Evolutionary conservation across 1,140 invertebrate genomes (phyloP), one percentile per base, ranked within the genome.

Genomic region (Zaprionus vittiger): DNA sequence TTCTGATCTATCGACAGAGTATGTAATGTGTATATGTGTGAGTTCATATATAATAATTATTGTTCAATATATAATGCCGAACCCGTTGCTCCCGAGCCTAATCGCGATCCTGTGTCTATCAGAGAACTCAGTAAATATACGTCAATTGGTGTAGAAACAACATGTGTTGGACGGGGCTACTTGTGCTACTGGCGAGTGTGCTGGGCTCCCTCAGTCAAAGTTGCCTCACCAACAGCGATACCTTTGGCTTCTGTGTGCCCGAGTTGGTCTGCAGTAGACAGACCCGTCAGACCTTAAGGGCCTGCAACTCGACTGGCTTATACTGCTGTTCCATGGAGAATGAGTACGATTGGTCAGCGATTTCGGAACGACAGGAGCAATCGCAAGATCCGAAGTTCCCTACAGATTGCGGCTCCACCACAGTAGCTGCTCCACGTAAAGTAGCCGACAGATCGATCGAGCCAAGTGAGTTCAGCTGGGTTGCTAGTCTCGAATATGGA

Each of bases 171-270:
- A 20, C 47, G 20, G 20, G 3, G 12, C 11, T 49, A 22, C 44
- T 49, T 17, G 44, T 49, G 44, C 20, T 52, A 24, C 47, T 52
- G 11, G 20, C 20, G 47, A 52, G 11, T 17, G 20, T 14, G 2
- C 7, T 7, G 20, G 20, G 9, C 20, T 52, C 47, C 11, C 20
- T 52, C 5, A 14, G 47, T 5, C 17, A 52, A 12, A 52, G 20
- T 52, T 52, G 47, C 20, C 17, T 52, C 20, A 52, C 47, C 5
- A 2, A 14, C 20, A 24, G 4, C 20, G 47, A 24, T 5, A 24
- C 5, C 12, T 52, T 52, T 52, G 47, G 47, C 47, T 52, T 24
- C 47, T 52, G 47, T 52, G 47, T 52, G 47, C 47, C 47, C 17
- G 47, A 52, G 11, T 14, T 52, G 47, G 11, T 52, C 4, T 52